These are phyloP conservation scores for Rhopalosiphum maidis DNA, from an alignment of 1,140 invertebrate genomes.

Conservation along the genomic window DNA sequence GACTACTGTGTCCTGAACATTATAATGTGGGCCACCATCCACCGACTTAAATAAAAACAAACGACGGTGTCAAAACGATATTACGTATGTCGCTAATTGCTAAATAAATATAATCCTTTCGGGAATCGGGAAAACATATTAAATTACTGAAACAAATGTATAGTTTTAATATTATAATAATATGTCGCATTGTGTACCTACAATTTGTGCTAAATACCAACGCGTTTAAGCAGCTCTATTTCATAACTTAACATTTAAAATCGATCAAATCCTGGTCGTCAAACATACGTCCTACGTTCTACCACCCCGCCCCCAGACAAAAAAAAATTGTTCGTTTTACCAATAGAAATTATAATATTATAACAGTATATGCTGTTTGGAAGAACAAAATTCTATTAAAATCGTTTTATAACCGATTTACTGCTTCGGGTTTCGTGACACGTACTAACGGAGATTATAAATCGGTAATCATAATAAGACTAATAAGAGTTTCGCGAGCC, in stretches of 20 bases:
- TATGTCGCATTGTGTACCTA: too few relatives aligned
- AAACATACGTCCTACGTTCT: not conserved
- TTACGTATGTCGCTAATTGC: not conserved
- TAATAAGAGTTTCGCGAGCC: not conserved
- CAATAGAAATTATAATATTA: too few relatives aligned
- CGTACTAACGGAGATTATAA: too few relatives aligned
- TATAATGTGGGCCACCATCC: not conserved
- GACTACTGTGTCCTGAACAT: not conserved
- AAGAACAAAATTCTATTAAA: not conserved
- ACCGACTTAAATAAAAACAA: not conserved
- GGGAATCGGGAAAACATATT: not conserved
- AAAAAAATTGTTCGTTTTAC: not conserved
- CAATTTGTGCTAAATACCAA: too few relatives aligned
- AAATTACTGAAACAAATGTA: not conserved
- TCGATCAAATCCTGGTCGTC: not conserved
- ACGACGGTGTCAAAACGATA: not conserved
- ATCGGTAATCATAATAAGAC: not conserved
- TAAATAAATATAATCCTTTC: not conserved
- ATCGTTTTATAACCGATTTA: not conserved
- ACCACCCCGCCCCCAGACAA: too few relatives aligned
- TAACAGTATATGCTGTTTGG: too few relatives aligned
- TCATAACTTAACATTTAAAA: not conserved
- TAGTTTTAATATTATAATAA: too few relatives aligned
- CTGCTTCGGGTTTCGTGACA: too few relatives aligned
- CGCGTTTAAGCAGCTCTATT: too few relatives aligned